These are phyloP conservation scores for Euschistus heros DNA, from an alignment of 1,140 invertebrate species.

Conservation along the genomic window DNA sequence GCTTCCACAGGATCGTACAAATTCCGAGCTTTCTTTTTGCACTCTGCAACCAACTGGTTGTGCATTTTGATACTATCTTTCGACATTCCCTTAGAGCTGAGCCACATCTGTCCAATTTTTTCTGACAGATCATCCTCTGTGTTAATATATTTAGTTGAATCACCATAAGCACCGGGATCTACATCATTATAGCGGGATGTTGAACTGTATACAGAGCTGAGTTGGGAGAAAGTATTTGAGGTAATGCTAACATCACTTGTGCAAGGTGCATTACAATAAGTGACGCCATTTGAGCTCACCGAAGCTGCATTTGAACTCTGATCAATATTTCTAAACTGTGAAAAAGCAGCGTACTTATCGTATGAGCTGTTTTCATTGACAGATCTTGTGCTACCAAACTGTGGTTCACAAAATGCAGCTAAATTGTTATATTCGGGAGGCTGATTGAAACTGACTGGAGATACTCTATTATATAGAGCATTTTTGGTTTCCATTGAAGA, in stretches of 20 bases:
- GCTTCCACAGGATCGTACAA: slow-evolving; percentile 15
- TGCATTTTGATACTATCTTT: slow-evolving; percentile 15
- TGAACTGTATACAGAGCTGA: not conserved
- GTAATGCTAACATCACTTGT: not conserved
- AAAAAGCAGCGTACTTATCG: not conserved
- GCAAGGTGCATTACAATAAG: not conserved
- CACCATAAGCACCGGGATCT: not conserved
- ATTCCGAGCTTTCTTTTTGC: slow-evolving; percentile 15
- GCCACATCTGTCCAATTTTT: slow-evolving; percentile 1
- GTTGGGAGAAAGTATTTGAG: not conserved
- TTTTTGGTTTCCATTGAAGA: not conserved
- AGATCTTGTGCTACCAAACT: not conserved
- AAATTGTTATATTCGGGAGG: not conserved
- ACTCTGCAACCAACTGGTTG: slow-evolving; percentile 18
- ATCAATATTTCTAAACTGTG: not conserved
- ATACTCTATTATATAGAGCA: not conserved
- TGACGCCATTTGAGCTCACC: not conserved
- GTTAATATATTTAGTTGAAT: not conserved
- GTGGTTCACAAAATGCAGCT: not conserved
- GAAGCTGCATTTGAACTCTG: not conserved
- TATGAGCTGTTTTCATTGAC: not conserved
- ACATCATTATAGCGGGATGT: not conserved
- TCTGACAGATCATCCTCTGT: not conserved
- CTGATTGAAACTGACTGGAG: not conserved
- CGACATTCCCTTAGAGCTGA: slow-evolving; percentile 3